These are phyloP conservation scores for Helicoverpa assulta DNA, from an alignment of 2,888 invertebrate genomes.

Conservation along the genomic window DNA sequence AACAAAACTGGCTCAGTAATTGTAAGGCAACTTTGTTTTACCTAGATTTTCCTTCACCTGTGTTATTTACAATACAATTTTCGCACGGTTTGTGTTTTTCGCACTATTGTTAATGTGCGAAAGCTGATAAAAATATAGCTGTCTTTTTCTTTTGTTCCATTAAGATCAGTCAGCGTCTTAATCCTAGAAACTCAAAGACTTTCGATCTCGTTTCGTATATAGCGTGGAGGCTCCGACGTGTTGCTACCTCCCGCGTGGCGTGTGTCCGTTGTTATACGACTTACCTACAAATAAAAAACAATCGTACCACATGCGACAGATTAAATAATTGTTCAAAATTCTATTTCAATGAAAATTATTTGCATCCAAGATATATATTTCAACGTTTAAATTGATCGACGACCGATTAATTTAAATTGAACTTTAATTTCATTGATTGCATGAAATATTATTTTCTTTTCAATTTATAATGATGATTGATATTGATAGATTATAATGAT, in stretches of 20 bases:
- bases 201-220: constrained; percentile 70
- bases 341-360: too few relatives aligned
- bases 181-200: constrained; percentile 56
- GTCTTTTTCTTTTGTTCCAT: background rate
- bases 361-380: too few relatives aligned
- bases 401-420: too few relatives aligned
- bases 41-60: background rate
- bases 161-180: background rate
- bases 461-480: too few relatives aligned
- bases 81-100: constrained; percentile 1
- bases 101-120: background rate
- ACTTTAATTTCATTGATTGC: too few relatives aligned
- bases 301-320: too few relatives aligned
- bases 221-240: constrained; percentile 39
- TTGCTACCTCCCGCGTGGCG: constrained; percentile 14
- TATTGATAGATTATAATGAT: too few relatives aligned
- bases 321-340: too few relatives aligned
- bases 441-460: too few relatives aligned
- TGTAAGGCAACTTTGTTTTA: background rate
- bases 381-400: too few relatives aligned
- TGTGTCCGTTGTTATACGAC: constrained; percentile 50
- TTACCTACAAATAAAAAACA: background rate
- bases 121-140: background rate
- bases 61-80: background rate
- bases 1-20: background rate